Evolutionary conservation across 2,797 vertebrate genomes (phyloP).

Genomic region (Coranthus polyacanthus): DNA sequence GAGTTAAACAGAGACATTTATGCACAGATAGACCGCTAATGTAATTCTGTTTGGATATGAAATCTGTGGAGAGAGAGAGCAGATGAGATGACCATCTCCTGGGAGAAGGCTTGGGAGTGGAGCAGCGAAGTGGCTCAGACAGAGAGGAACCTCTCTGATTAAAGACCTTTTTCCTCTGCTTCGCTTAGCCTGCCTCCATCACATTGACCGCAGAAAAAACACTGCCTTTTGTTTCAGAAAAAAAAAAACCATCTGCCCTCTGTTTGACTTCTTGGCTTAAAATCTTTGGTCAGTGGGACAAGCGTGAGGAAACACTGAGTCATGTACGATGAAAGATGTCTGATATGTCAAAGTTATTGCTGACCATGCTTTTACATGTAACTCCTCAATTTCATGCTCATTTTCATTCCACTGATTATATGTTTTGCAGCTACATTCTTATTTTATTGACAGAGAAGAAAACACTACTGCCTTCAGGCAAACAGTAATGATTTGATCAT

Average conservation of each 20-base stretch:
- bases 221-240: slow-evolving; percentile 38
- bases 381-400: slow-evolving; percentile 20
- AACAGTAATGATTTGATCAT: slow-evolving; percentile 5
- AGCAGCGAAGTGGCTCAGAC: slow-evolving; percentile 63
- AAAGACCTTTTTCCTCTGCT: slow-evolving; percentile 53
- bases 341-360: slow-evolving; percentile 7
- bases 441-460: slow-evolving; percentile 21
- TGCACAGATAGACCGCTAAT: slow-evolving; percentile 57
- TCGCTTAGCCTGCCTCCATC: slow-evolving; percentile 34
- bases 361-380: slow-evolving; percentile 12
- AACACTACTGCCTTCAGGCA: slow-evolving; percentile 10
- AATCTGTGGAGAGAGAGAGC: slow-evolving; percentile 61
- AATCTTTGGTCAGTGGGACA: slow-evolving; percentile 35
- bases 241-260: slow-evolving; percentile 51
- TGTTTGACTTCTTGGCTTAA: slow-evolving; percentile 53
- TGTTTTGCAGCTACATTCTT: background rate
- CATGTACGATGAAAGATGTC: slow-evolving; percentile 4
- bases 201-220: slow-evolving; percentile 30
- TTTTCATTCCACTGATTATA: background rate
- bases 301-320: slow-evolving; percentile 2
- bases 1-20: slow-evolving; percentile 57
- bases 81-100: slow-evolving; percentile 65
- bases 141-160: slow-evolving; percentile 73
- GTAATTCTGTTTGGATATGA: slow-evolving; percentile 71
- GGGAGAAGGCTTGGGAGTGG: slow-evolving; percentile 49